These are phyloP conservation scores for Standfussiana lucernea DNA, from an alignment of 2,888 invertebrate genomes.

Conservation along the genomic window DNA sequence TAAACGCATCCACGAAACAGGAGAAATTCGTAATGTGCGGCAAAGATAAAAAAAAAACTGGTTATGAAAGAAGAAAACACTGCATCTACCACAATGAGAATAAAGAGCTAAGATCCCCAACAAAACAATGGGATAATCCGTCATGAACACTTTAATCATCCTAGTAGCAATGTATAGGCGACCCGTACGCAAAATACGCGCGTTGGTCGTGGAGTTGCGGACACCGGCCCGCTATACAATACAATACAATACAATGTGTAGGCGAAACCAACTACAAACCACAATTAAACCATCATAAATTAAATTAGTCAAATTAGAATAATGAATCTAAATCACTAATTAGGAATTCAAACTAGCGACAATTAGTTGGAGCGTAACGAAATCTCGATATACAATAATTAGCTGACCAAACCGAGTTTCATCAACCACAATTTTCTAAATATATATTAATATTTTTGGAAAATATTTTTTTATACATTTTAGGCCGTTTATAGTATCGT, in stretches of 20 bases:
- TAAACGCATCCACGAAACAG: too few relatives aligned
- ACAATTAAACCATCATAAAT: constrained; percentile 27
- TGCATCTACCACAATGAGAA: background rate
- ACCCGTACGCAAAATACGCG: too few relatives aligned
- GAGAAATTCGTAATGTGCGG: too few relatives aligned
- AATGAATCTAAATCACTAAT: constrained; percentile 50
- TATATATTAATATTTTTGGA: too few relatives aligned
- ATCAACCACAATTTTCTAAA: constrained; percentile 38
- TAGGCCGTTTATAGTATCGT: background rate
- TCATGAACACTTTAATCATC: too few relatives aligned
- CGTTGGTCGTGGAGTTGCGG: too few relatives aligned
- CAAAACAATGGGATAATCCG: background rate
- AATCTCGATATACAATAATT: constrained; percentile 49
- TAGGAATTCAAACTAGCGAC: constrained; percentile 18
- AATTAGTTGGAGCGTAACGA: constrained; percentile 41
- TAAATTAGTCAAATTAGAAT: constrained; percentile 29
- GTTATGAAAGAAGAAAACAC: background rate
- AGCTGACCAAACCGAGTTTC: constrained; percentile 42
- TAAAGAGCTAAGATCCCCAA: background rate
- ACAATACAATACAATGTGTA: too few relatives aligned
- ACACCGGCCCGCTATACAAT: too few relatives aligned
- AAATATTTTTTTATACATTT: too few relatives aligned
- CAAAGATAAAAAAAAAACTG: too few relatives aligned
- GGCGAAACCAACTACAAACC: background rate
- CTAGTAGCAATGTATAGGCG: background rate